Evolutionary conservation across 2,797 vertebrate genomes (phyloP), one percentile per base, ranked within the genome.

Genomic region (Notamacropus eugenii): DNA sequence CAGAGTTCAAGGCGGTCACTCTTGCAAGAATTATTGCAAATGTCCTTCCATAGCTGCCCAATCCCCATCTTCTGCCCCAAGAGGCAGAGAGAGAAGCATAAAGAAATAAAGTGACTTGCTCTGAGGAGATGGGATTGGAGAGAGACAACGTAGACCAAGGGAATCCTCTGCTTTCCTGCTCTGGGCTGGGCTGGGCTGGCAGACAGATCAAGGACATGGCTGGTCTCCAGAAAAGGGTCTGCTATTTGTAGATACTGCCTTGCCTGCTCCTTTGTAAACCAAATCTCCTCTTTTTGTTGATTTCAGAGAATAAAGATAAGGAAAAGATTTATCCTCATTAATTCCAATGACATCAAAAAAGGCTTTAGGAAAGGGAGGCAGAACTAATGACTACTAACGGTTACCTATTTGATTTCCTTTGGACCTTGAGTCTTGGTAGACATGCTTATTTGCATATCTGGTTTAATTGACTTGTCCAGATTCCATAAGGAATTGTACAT

Each of bases 1-100:
- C 93, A 95, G 82, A 94, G 91, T 59, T 97, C 90, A 97, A 94
- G 34, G 16, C 94, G 90, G 90, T 93, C 74, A 54, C 52, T 95
- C 95, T 96, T 82, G 94, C 29, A 52, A 56, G 92, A 95, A 67
- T 91, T 58, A 97, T 27, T 96, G 95, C n/a, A 29, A 92, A 57
- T 50, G 6, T 6, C 55, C 93, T 94, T 96, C 74, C 58, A 94
- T 94, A 95, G 62, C 94, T 27, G 62, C n/a, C 94, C 29, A 90
- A 58, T n/a, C 28, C 27, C 9, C 11, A 34, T 58, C 29, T 29
- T 56, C 22, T 4, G 9, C 31, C 54, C 40, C 52, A 93, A 50
- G 91, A 97, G 67, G 50, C 54, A 87, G 90, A 95, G 95, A 93
- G 13, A 91, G 58, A 92, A 96, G 1, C 91, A 92, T 40, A 90